A percentile compares a stretch with the other conserved stretches of the same genome.
Evolutionary conservation across 2,797 vertebrate genomes (phyloP).

Genomic region (Miopithecus talapoin): DNA sequence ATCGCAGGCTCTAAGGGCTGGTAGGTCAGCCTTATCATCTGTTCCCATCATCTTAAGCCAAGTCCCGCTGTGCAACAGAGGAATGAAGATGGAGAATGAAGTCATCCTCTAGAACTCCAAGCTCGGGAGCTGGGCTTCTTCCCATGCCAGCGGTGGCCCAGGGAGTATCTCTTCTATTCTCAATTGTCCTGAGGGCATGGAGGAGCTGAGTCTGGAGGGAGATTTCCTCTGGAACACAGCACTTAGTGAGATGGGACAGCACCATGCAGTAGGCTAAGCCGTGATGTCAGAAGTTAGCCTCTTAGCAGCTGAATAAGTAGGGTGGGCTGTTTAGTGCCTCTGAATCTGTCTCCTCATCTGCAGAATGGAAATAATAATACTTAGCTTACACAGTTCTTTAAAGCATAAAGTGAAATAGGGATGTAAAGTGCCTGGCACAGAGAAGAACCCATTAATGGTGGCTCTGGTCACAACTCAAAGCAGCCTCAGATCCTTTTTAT

Average conservation of each 20-base stretch:
- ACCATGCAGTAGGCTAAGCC: rapidly evolving
- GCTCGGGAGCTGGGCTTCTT: background rate
- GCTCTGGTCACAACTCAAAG: background rate
- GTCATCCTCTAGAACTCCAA: background rate
- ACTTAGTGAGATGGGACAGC: background rate
- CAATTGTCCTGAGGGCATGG: background rate
- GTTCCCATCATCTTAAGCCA: background rate
- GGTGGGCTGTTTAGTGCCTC: background rate
- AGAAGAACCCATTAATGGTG: background rate
- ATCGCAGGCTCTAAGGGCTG: background rate
- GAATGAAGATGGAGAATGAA: background rate
- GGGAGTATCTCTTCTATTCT: background rate
- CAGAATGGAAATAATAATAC: background rate
- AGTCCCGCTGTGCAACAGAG: background rate
- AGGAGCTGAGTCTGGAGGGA: background rate
- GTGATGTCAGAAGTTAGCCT: background rate
- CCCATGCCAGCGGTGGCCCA: background rate
- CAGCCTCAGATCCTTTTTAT: background rate
- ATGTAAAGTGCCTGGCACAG: background rate
- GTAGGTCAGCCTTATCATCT: background rate
- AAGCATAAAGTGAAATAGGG: background rate
- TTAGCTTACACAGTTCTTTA: background rate
- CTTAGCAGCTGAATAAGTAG: background rate
- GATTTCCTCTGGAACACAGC: background rate
- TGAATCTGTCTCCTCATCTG: background rate